Conservation (phyloP, 2,797 vertebrate genomes). For the Ctenopoma kingsleyae region DNA sequence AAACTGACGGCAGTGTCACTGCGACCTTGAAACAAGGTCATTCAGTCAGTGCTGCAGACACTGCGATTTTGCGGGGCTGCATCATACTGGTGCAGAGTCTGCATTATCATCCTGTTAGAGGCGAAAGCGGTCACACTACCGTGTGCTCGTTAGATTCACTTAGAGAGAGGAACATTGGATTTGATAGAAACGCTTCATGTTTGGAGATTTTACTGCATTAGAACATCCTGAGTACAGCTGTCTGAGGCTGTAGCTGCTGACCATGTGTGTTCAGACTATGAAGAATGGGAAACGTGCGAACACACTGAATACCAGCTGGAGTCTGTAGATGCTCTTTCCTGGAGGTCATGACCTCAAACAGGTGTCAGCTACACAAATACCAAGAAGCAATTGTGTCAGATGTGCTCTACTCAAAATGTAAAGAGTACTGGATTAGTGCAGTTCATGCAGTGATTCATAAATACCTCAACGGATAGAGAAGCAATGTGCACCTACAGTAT, state of each 20-base stretch:
- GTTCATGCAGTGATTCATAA: slow-evolving; percentile 46
- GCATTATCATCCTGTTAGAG: slow-evolving; percentile 56
- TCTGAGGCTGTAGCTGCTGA: neutral
- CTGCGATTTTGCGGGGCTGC: slow-evolving; percentile 83
- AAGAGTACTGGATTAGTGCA: slow-evolving; percentile 26
- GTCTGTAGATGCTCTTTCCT: slow-evolving; percentile 58
- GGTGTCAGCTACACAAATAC: slow-evolving; percentile 79
- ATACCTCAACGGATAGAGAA: slow-evolving; percentile 42
- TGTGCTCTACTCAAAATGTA: slow-evolving; percentile 46
- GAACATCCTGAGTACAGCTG: neutral
- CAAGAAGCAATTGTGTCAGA: slow-evolving; percentile 56
- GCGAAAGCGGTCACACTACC: slow-evolving; percentile 31
- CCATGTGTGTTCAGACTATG: neutral
- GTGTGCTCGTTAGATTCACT: slow-evolving; percentile 28
- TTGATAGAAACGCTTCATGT: neutral
- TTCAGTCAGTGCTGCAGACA: slow-evolving; percentile 81
- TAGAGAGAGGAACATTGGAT: neutral
- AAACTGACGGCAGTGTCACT: slow-evolving; percentile 83
- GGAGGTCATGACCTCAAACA: slow-evolving; percentile 82
- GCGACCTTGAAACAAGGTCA: slow-evolving; percentile 89
- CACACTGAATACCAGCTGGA: slow-evolving; percentile 46
- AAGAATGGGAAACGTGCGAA: slow-evolving; percentile 6
- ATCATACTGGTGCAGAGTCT: slow-evolving; percentile 78
- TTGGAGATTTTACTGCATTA: slow-evolving; percentile 14
- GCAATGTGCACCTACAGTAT: slow-evolving; percentile 8